A percentile compares a stretch with the other conserved stretches of the same genome.
Evolutionary conservation across 1,140 invertebrate species (phyloP).

Genomic region (Cotesia glomerata): DNA sequence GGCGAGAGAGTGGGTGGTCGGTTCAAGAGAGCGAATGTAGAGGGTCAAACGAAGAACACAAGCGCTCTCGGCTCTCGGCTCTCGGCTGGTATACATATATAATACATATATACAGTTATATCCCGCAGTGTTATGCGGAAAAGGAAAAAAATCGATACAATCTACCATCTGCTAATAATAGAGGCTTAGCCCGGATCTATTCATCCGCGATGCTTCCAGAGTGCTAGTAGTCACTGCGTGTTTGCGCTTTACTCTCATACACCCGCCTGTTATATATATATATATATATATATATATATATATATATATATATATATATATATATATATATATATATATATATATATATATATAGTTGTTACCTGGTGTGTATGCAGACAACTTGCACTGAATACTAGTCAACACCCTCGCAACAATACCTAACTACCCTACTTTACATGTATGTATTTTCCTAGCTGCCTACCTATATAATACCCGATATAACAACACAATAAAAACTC

Average conservation of each 20-base stretch:
- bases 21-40: constrained; percentile 32
- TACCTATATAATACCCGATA: no score
- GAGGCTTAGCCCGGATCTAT: constrained; percentile 53
- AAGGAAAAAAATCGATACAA: constrained; percentile 59
- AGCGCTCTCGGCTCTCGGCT: background rate
- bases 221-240: constrained; percentile 6
- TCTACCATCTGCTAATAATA: constrained; percentile 62
- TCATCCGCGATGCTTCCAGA: constrained; percentile 45
- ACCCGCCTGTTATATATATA: background rate
- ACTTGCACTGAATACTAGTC: background rate
- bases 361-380: background rate
- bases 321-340: background rate
- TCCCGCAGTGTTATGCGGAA: background rate
- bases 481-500: no score
- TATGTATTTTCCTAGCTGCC: no score
- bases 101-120: constrained; percentile 7
- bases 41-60: constrained; percentile 35
- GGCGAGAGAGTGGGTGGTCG: constrained; percentile 33
- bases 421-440: no score
- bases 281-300: constrained; percentile 1
- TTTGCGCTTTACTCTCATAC: constrained; percentile 18
- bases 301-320: background rate
- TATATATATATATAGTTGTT: constrained; percentile 5
- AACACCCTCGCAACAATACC: no score
- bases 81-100: constrained; percentile 5